Evolutionary conservation across 2,888 invertebrate species (phyloP), one percentile per base, ranked within the genome.

Genomic region (Prenolepis imparis): DNA sequence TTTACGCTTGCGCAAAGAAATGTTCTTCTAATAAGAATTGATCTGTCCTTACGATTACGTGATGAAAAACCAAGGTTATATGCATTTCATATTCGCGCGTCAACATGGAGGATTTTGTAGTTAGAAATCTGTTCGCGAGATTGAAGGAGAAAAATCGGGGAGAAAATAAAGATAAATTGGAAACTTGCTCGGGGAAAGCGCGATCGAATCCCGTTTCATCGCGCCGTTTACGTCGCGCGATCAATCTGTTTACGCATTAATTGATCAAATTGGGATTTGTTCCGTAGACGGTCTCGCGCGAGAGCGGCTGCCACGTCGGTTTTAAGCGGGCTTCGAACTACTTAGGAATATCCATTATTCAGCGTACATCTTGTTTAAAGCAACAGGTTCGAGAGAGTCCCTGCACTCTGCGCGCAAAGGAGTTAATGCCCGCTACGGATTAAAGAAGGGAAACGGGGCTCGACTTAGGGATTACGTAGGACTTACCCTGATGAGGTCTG

Each of bases 381-480:
- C 94, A 93, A 93, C 93, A 94, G 93, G 94, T 93, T 89, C 90
- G 86, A 87, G 90, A 87, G 90, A 84, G 84, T 83, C 82, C 70
- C 85, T 83, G 57, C 73, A 82, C 89, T 86, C 78, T 55, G 72
- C 59, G 68, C 84, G 87, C 88, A 89, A 91, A 91, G 90, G 91
- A 91, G 91, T 92, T 92, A 90, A 92, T 91, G 92, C 90, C 92
- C 92, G 91, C 90, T 88, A 91, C 92, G 94, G 93, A 93, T 93
- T 93, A 93, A 92, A 92, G 92, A 88, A 87, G 89, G 92, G 89
- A 70, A 80, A 55, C 0, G 36, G 36, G 82, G 91, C 52, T 89
- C 85, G 86, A 84, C 90, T 89, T 74, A 86, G 87, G 89, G 90
- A 91, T 92, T 90, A 90, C 89, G 88, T 89, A 87, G 48, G 90